phyloP scores from a whole-genome alignment of 2,888 invertebrate species.

The Galerucella calmariensis region DNA sequence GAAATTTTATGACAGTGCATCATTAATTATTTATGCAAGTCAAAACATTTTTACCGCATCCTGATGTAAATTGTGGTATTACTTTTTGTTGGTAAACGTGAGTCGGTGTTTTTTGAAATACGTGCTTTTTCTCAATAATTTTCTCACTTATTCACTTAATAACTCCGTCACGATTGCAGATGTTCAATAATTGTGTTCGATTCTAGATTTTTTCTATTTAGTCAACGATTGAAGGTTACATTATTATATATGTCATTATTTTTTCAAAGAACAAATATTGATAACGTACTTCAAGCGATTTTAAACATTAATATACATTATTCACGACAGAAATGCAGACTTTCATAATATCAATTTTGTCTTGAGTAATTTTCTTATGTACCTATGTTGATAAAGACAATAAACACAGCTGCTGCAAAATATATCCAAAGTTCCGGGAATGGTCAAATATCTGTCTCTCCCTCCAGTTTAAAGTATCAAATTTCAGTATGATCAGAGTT shows the following conservation, averaged over 20 bases:
- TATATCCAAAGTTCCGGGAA: too few species aligned
- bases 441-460: too few species aligned
- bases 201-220: neutral
- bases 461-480: too few species aligned
- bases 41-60: slow-evolving; percentile 11
- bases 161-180: slow-evolving; percentile 13
- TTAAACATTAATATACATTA: neutral
- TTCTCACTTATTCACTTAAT: slow-evolving; percentile 13
- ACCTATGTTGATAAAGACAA: too few species aligned
- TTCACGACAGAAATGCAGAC: too few species aligned
- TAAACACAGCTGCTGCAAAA: too few species aligned
- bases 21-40: slow-evolving; percentile 11
- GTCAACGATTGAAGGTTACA: neutral
- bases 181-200: slow-evolving; percentile 12
- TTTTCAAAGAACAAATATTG: neutral
- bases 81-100: slow-evolving; percentile 15
- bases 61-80: slow-evolving; percentile 18
- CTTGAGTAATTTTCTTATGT: too few species aligned
- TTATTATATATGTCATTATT: neutral
- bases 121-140: slow-evolving; percentile 14
- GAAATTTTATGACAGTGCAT: neutral
- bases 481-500: too few species aligned
- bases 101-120: slow-evolving; percentile 17
- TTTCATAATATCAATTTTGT: too few species aligned
- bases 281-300: neutral